Conservation (phyloP, 2,113 vertebrate genomes). For the Falco punctatus region DNA sequence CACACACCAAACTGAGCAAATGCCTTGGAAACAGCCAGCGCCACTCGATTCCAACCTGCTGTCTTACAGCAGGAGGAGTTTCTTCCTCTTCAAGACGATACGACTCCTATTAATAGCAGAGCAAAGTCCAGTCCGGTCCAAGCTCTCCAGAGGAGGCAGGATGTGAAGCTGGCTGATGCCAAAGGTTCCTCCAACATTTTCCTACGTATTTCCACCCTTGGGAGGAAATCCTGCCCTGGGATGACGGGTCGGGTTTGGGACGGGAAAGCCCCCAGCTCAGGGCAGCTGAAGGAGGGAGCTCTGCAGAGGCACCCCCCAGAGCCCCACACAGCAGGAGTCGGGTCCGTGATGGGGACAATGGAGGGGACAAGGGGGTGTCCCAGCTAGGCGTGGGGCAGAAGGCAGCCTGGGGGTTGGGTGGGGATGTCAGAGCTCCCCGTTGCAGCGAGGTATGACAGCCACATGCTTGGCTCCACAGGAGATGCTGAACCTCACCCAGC, state of each 20-base stretch:
- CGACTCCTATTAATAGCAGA: not conserved
- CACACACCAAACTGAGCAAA: not conserved
- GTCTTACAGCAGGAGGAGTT: not conserved
- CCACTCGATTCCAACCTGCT: not conserved
- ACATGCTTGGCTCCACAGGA: not conserved
- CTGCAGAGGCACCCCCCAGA: not conserved
- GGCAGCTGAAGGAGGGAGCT: not conserved
- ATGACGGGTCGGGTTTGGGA: not conserved
- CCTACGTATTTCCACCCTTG: not conserved
- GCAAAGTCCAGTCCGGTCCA: not conserved
- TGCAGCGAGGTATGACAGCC: not conserved
- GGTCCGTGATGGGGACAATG: fast-evolving
- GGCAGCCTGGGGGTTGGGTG: not conserved
- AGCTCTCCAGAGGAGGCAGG: not conserved
- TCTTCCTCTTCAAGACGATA: not conserved
- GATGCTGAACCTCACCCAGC: not conserved
- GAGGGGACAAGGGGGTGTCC: not conserved
- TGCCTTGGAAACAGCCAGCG: not conserved
- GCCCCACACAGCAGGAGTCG: fast-evolving
- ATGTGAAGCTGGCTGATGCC: not conserved
- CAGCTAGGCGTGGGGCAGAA: not conserved
- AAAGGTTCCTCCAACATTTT: not conserved
- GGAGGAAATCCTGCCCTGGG: conserved; percentile 53
- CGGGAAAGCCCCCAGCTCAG: fast-evolving
- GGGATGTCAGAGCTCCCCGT: not conserved